Evolutionary conservation across 2,797 vertebrate species (phyloP), one percentile per base, ranked within the genome.

Genomic region (Notamacropus eugenii): DNA sequence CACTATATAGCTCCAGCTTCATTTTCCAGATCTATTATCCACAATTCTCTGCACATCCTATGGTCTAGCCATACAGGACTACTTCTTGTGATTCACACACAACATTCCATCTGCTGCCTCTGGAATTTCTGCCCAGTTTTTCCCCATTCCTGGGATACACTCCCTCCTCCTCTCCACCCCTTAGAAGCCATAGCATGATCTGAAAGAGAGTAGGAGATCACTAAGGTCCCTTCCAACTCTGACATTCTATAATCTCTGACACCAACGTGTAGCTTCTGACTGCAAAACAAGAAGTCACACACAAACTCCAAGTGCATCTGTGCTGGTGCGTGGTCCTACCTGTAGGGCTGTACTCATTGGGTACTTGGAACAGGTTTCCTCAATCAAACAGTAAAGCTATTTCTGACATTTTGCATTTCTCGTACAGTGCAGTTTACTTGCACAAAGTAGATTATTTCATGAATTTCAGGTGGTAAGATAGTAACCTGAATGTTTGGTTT

Each of bases 391-490:
- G 34, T 16, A 74, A 74, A 59, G 92, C 46, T 6, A 52, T 59
- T 67, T 92, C 91, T 96, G 31, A 92, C 55, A 90, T 90, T 95
- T 8, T 31, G 91, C 91, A 96, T 54, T 56, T 93, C 93, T 14
- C n/a, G 22, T 40, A 40, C 34, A 92, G 94, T 55, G 95, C 28
- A 93, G 27, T 93, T 54, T 50, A 52, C 96, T 95, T 93, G 56
- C 29, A 87, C 59, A 92, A 0, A 87, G 34, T 5, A 91, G 92
- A 96, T 34, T 55, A 96, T 67, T 67, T 40, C 62, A 40, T 62
- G 96, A 95, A 93, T 82, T 92, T 96, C 96, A 93, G 40, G 90
- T 92, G 67, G 95, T 92, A 90, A 74, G 54, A 93, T 0, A 31
- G 95, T 67, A 74, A 95, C 91, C 87, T 90, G 22, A 92, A 40